Conservation (phyloP, 2,888 invertebrate genomes). For the Myopa tessellatipennis region DNA sequence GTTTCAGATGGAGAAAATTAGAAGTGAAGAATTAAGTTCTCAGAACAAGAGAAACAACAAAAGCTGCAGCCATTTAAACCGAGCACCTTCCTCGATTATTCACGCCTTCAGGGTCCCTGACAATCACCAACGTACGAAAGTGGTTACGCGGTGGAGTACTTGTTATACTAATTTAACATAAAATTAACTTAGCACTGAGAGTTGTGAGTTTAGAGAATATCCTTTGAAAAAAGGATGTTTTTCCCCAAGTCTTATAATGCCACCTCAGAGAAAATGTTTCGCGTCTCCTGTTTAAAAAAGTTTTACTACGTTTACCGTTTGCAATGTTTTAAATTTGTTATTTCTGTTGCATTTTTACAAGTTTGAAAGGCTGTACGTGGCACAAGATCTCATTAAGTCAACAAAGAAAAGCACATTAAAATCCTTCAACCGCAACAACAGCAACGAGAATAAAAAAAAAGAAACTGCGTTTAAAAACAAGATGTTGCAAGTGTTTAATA, state of each 20-base stretch:
- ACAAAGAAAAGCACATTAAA: slow-evolving; percentile 22
- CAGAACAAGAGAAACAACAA: background rate
- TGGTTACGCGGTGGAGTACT: too few relatives aligned
- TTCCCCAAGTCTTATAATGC: background rate
- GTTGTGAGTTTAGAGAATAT: too few relatives aligned
- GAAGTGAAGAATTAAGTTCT: slow-evolving; percentile 4
- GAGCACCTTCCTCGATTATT: slow-evolving; percentile 6
- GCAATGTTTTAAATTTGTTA: background rate
- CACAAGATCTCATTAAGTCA: slow-evolving; percentile 22
- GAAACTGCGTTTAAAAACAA: background rate
- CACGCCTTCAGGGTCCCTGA: slow-evolving; percentile 2
- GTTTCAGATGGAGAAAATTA: slow-evolving; percentile 19
- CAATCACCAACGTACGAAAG: background rate
- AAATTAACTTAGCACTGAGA: background rate
- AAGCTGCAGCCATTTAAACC: slow-evolving; percentile 12
- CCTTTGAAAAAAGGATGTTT: background rate
- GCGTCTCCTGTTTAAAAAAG: too few relatives aligned
- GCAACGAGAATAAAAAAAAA: background rate
- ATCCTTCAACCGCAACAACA: background rate
- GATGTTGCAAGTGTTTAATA: background rate
- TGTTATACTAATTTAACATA: background rate
- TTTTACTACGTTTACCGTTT: too few relatives aligned
- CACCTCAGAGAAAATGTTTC: background rate
- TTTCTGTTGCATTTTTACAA: background rate
- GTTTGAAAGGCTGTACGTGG: background rate